Evolutionary conservation across 2,113 vertebrate genomes (phyloP).

Genomic region (Pontoporia blainvillei): DNA sequence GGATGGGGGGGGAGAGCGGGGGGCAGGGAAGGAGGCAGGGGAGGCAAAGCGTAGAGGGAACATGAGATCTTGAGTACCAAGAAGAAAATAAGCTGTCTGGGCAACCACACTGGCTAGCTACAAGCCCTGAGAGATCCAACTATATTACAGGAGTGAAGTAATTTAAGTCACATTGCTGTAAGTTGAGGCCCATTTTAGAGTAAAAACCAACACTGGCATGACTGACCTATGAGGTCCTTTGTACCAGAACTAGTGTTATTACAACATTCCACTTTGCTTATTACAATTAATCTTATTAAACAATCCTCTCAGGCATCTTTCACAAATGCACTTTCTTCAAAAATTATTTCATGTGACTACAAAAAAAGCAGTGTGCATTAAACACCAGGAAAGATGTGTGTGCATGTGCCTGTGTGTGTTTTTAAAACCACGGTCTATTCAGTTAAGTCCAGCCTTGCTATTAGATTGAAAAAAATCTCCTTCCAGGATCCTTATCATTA

Average conservation of each 20-base stretch:
- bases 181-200: neutral
- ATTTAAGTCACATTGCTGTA: neutral
- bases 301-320: neutral
- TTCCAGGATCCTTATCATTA: constrained; percentile 54
- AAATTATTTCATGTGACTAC: constrained; percentile 7
- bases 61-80: neutral
- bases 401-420: neutral
- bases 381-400: neutral
- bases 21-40: rapidly evolving
- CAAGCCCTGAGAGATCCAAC: neutral
- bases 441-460: constrained; percentile 6
- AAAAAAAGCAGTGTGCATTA: neutral
- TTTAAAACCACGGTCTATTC: constrained; percentile 48
- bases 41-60: neutral
- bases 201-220: neutral
- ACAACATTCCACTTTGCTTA: neutral
- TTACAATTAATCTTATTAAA: constrained; percentile 25
- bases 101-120: neutral
- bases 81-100: neutral
- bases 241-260: neutral
- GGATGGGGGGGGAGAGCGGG: no score
- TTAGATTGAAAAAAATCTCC: neutral
- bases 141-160: neutral
- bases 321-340: neutral
- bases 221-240: neutral